phyloP scores from a whole-genome alignment of 2,113 vertebrate species.

The Chaetura pelagica region DNA sequence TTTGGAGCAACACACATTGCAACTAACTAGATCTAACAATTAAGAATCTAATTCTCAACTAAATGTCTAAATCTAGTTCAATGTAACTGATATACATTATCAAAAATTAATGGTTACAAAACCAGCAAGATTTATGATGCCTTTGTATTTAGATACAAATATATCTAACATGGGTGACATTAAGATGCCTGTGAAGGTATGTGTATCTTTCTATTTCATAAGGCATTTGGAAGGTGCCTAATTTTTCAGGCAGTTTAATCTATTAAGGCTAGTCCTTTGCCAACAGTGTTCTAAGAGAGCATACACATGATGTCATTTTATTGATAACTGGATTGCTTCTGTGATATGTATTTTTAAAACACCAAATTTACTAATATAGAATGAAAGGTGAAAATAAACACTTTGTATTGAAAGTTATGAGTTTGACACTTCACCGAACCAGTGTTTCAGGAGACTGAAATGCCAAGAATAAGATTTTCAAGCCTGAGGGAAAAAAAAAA shows the following conservation, averaged over 20 bases:
- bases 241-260: constrained; percentile 8
- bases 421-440: neutral
- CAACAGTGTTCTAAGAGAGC: neutral
- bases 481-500: neutral
- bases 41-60: neutral
- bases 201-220: neutral
- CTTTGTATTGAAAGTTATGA: neutral
- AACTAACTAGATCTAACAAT: neutral
- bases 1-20: neutral
- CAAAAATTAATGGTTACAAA: neutral
- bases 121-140: neutral
- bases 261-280: neutral
- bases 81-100: neutral
- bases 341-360: neutral
- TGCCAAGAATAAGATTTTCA: neutral
- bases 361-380: neutral
- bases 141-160: neutral
- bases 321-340: neutral
- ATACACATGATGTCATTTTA: neutral
- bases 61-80: neutral
- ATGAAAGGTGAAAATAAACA: neutral
- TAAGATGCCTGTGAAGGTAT: neutral
- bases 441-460: neutral
- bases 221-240: neutral
- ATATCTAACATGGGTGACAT: neutral